phyloP scores from a whole-genome alignment of 2,888 invertebrate genomes.

The Eulithis testata region DNA sequence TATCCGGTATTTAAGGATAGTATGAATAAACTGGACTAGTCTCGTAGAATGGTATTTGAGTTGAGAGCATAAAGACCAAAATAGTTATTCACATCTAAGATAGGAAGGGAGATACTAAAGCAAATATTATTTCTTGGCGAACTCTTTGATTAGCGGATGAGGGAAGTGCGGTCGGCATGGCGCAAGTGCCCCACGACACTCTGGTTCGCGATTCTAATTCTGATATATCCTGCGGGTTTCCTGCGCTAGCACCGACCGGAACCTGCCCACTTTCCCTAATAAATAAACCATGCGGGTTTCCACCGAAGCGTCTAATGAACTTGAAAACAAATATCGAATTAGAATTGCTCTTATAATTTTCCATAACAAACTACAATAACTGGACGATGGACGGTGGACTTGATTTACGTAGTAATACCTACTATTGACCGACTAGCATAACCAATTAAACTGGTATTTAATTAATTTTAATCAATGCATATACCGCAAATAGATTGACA shows the following conservation, averaged over 20 bases:
- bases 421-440: slow-evolving; percentile 2
- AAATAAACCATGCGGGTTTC: slow-evolving; percentile 60
- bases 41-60: background rate
- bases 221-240: slow-evolving; percentile 74
- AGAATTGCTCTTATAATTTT: background rate
- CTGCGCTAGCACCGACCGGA: slow-evolving; percentile 66
- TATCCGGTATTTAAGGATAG: background rate
- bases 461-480: slow-evolving; percentile 31
- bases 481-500: slow-evolving; percentile 29
- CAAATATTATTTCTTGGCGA: slow-evolving; percentile 27
- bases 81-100: slow-evolving; percentile 12
- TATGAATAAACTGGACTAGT: background rate
- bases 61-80: slow-evolving; percentile 4
- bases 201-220: slow-evolving; percentile 74
- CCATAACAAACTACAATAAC: background rate
- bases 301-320: slow-evolving; percentile 43
- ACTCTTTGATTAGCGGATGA: slow-evolving; percentile 56
- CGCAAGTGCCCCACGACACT: slow-evolving; percentile 64
- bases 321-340: slow-evolving; percentile 40
- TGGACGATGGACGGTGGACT: background rate
- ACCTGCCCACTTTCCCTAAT: slow-evolving; percentile 64
- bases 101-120: slow-evolving; percentile 18
- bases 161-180: slow-evolving; percentile 68
- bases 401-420: background rate
- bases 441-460: slow-evolving; percentile 24